Conservation (phyloP, 35 echinoderm and acorn worm genomes). For the Anneissia japonica region DNA sequence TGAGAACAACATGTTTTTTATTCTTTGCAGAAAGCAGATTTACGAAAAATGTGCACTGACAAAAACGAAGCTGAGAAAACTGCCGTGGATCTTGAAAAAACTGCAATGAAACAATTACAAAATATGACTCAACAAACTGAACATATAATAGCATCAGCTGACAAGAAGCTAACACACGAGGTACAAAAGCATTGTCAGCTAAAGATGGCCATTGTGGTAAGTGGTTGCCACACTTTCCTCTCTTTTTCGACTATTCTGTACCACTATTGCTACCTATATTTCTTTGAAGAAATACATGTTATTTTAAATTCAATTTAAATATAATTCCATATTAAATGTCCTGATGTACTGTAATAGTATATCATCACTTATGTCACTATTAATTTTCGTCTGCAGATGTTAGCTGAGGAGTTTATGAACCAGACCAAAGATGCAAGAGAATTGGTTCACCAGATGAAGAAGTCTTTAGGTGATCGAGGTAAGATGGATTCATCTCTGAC, state of each 20-base stretch:
- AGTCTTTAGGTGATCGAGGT: background rate
- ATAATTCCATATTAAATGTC: too few relatives aligned
- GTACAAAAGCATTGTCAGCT: background rate
- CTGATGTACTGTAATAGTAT: too few relatives aligned
- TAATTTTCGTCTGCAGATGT: background rate
- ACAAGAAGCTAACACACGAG: background rate
- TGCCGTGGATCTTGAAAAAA: constrained; percentile 15
- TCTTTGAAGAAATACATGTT: too few relatives aligned
- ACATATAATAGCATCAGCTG: constrained; percentile 5
- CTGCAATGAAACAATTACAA: constrained; percentile 40
- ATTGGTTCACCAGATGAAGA: background rate
- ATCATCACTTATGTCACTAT: too few relatives aligned
- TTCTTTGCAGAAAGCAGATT: constrained; percentile 22
- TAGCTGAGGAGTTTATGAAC: background rate
- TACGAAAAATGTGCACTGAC: background rate
- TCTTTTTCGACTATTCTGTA: too few relatives aligned
- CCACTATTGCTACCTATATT: too few relatives aligned
- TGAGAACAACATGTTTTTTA: background rate
- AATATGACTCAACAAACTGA: constrained; percentile 30
- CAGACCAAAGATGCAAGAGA: constrained; percentile 8
- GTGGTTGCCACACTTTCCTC: background rate
- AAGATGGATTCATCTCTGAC: background rate
- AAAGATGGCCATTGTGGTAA: background rate
- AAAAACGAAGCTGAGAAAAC: constrained; percentile 45
- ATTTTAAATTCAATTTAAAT: too few relatives aligned